These are phyloP conservation scores for Chymomyza procnemis DNA, from an alignment of 2,888 invertebrate species.

Conservation along the genomic window DNA sequence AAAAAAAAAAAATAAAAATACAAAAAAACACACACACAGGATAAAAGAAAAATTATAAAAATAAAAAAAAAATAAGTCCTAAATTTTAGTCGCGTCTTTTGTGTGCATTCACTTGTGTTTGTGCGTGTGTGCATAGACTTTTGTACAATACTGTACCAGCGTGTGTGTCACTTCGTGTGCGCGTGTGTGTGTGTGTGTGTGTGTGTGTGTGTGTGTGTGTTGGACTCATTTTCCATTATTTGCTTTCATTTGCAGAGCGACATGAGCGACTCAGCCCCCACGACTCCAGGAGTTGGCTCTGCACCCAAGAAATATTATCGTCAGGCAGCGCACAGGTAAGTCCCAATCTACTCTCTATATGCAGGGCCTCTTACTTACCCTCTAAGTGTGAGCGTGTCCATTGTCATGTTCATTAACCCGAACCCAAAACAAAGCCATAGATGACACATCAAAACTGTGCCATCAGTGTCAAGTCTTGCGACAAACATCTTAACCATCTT, in stretches of 20 bases:
- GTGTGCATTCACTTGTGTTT: conserved; percentile 20
- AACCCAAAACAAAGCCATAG: neutral
- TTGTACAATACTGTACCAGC: no score
- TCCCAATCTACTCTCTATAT: conserved; percentile 13
- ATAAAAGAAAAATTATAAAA: conserved; percentile 26
- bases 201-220: conserved; percentile 1
- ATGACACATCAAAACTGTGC: neutral
- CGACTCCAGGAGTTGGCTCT: conserved; percentile 60
- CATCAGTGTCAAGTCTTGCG: neutral
- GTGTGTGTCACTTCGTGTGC: conserved; percentile 7
- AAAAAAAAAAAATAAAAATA: neutral
- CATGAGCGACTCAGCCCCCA: conserved; percentile 75
- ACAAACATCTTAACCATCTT: neutral
- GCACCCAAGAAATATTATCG: conserved; percentile 77
- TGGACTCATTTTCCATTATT: neutral
- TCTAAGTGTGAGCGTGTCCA: neutral
- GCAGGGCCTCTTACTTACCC: neutral
- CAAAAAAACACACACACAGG: no score
- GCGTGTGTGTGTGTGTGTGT: conserved; percentile 13
- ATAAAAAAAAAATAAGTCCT: conserved; percentile 16
- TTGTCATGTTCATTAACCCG: neutral
- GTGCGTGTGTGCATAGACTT: no score
- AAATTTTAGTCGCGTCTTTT: neutral
- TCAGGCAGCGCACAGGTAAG: conserved; percentile 78
- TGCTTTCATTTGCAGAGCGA: conserved; percentile 75